Conservation (phyloP, 2,888 invertebrate genomes). For the Drosophila infuscata region DNA sequence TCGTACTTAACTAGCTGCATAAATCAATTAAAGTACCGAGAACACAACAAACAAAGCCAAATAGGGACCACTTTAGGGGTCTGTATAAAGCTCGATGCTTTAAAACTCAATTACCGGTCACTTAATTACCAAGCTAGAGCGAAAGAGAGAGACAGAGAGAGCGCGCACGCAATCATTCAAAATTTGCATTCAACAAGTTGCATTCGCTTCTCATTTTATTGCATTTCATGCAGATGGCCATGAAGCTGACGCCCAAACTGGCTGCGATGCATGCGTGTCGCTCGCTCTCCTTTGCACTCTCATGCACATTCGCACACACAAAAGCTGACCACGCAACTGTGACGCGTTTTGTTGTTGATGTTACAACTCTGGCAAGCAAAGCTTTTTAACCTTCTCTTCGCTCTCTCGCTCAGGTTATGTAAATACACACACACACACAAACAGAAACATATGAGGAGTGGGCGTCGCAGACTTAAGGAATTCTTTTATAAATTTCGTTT, state of each 20-base stretch:
- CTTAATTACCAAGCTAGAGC: constrained; percentile 67
- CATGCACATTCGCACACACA: constrained; percentile 36
- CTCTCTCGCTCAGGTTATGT: constrained; percentile 62
- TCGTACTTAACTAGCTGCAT: constrained; percentile 71
- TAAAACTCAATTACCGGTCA: constrained; percentile 74
- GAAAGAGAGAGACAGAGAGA: constrained; percentile 9
- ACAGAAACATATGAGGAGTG: constrained; percentile 26
- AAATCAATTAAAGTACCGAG: constrained; percentile 74
- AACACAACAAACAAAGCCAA: constrained; percentile 47
- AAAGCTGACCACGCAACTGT: constrained; percentile 75
- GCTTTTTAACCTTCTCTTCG: constrained; percentile 50
- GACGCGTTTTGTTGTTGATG: constrained; percentile 56
- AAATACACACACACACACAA: constrained; percentile 41
- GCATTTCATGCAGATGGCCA: constrained; percentile 43
- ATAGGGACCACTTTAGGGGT: constrained; percentile 20
- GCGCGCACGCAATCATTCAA: constrained; percentile 34
- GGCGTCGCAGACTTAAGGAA: constrained; percentile 60
- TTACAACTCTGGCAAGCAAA: constrained; percentile 65
- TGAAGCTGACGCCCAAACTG: constrained; percentile 62
- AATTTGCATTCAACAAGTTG: constrained; percentile 73
- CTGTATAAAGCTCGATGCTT: constrained; percentile 43
- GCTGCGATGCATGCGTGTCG: constrained; percentile 43
- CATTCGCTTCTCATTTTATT: constrained; percentile 25
- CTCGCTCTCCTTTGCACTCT: constrained; percentile 21
- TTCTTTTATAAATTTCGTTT: constrained; percentile 56